phyloP scores from a whole-genome alignment of 1,140 invertebrate species.

The Cydia amplana region DNA sequence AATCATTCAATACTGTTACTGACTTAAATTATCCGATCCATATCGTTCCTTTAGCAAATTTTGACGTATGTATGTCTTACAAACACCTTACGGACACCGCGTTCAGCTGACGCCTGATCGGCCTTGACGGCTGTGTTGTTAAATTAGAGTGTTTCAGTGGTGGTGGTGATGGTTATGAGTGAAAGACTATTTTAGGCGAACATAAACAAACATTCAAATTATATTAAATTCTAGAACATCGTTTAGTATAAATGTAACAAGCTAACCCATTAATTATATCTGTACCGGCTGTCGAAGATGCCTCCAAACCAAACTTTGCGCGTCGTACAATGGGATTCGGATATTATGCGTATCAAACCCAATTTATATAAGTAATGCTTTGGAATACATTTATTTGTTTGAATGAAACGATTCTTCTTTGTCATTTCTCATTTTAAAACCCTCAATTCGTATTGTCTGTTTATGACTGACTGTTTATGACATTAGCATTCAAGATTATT shows the following conservation, averaged over 20 bases:
- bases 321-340: constrained; percentile 33
- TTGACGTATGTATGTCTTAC: too few species aligned
- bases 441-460: not conserved
- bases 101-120: too few species aligned
- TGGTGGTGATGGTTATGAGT: too few species aligned
- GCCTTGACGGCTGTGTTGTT: too few species aligned
- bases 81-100: too few species aligned
- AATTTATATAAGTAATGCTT: constrained; percentile 24
- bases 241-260: constrained; percentile 49
- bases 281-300: constrained; percentile 63
- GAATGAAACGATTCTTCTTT: constrained; percentile 2
- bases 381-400: constrained; percentile 27
- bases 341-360: constrained; percentile 30
- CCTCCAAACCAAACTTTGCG: constrained; percentile 49
- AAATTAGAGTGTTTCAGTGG: too few species aligned
- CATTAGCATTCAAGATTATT: too few species aligned
- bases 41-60: too few species aligned
- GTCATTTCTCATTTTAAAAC: constrained; percentile 1
- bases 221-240: constrained; percentile 23
- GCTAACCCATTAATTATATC: constrained; percentile 60
- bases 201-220: too few species aligned
- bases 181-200: too few species aligned
- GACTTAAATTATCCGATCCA: too few species aligned
- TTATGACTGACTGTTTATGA: not conserved
- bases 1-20: too few species aligned